These are phyloP conservation scores for Sula dactylatra DNA, from an alignment of 2,113 vertebrate genomes.

Conservation along the genomic window DNA sequence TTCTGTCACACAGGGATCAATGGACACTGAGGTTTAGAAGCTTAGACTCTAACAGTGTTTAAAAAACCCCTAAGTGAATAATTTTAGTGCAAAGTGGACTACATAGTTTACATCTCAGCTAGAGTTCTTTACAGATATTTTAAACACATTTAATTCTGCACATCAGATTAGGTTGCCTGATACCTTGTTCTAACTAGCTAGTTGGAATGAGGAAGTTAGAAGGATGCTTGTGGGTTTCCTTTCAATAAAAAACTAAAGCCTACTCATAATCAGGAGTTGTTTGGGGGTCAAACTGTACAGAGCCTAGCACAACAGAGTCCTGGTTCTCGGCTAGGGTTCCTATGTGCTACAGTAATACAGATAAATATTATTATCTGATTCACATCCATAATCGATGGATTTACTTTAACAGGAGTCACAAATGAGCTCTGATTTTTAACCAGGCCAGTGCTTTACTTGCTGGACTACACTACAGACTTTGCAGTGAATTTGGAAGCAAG, in stretches of 20 bases:
- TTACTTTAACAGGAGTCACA: constrained; percentile 38
- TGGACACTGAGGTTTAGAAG: not conserved
- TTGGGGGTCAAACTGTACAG: constrained; percentile 22
- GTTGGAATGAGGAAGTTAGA: not conserved
- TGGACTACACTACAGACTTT: constrained; percentile 23
- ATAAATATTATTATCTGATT: not conserved
- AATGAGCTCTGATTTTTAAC: constrained; percentile 27
- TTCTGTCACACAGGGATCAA: constrained; percentile 42
- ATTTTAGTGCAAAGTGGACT: constrained; percentile 55
- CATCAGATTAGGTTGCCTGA: constrained; percentile 6
- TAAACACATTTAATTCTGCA: constrained; percentile 46
- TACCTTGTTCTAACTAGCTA: constrained; percentile 24
- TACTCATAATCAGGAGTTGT: not conserved
- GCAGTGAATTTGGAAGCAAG: constrained; percentile 26
- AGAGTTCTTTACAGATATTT: constrained; percentile 39
- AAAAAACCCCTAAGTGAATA: not conserved
- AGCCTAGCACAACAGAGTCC: not conserved
- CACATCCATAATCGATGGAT: constrained; percentile 2
- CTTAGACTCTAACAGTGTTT: constrained; percentile 40
- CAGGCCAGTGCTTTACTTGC: constrained; percentile 12
- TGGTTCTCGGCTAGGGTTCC: not conserved
- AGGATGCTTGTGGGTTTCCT: not conserved
- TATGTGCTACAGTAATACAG: not conserved
- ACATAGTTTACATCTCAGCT: constrained; percentile 47
- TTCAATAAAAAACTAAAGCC: constrained; percentile 7